Percentiles rank a stretch among this genome's conserved stretches.
Evolutionary conservation across 2,888 invertebrate genomes (phyloP).

Genomic region (Suillia variegata): DNA sequence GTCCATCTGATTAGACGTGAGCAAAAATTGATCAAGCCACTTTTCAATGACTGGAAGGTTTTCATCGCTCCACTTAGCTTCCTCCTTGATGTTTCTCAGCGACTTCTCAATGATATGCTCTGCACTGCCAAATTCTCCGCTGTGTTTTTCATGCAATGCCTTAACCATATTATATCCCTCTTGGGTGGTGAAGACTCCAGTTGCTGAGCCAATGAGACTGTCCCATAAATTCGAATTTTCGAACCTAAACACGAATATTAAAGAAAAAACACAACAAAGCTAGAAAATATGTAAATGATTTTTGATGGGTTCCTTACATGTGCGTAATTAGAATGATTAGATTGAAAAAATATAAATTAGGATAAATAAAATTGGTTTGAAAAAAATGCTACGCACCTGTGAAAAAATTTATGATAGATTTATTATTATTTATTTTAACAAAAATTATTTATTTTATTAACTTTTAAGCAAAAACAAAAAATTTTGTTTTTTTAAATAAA

Average conservation of each 20-base stretch:
- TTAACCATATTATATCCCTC: conserved; percentile 74
- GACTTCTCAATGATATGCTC: conserved; percentile 76
- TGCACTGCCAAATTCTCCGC: conserved; percentile 74
- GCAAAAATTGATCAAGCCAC: conserved; percentile 71
- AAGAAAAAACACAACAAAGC: background rate
- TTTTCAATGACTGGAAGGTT: conserved; percentile 75
- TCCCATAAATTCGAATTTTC: conserved; percentile 77
- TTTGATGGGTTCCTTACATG: background rate
- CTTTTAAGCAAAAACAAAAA: too few species aligned
- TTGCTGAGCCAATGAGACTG: conserved; percentile 74
- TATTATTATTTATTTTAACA: too few species aligned
- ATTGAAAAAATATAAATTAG: background rate
- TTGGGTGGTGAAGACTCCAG: conserved; percentile 76
- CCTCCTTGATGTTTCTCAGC: conserved; percentile 74
- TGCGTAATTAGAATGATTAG: background rate
- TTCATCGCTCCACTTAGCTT: conserved; percentile 76
- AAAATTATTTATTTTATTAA: too few species aligned
- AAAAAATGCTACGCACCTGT: too few species aligned
- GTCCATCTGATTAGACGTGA: conserved; percentile 42
- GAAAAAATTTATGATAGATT: too few species aligned
- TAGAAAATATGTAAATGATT: background rate
- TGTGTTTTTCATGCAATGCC: conserved; percentile 68
- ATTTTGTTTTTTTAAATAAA: too few species aligned
- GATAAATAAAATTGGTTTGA: too few species aligned
- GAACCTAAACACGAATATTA: conserved; percentile 66